Base-by-base conservation (phyloP, 2,888 invertebrate species). In the Brachyptera putata region DNA sequence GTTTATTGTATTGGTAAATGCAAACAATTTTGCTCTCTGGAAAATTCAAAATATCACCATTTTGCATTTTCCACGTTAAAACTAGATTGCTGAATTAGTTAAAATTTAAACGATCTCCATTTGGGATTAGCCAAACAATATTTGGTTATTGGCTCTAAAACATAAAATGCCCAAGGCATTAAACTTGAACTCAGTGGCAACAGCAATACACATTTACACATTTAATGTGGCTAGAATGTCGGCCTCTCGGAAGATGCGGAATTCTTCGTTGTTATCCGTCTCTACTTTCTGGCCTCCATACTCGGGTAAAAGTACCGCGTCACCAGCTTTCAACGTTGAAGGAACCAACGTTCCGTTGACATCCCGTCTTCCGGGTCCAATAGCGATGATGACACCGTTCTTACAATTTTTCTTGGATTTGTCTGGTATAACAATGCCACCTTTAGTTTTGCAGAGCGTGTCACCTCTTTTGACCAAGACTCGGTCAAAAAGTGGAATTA, bases 341-440 rank as follows among this genome's bases (percentile, higher is more conserved):
- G 30, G 7, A 30, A 5, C 7, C 5, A 30, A 30, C 30, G 11
- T 11, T 30, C 30, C 30, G 30, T 30, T 11, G 7, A 5, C 11
- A 30, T 30, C 30, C 7, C 91, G 84, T 22, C 84, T 76, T 65
- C 99, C 99, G 49, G 91, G 89, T 57, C 99, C 99, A 58, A 94
- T 89, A 34, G 99, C 97, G 7, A 99, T 82, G 1, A 99, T 95
- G 63, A 92, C 94, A 21, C 94, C 99, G 71, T 91, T 87, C 16
- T 95, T 80, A 34, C 96, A 86, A 79, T 98, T 99, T 53, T 86
- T 86, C 72, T 91, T 89, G 0, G 98, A 88, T 73, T 96, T 96
- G 74, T 99, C 99, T 2, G 99, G 99, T 67, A 99, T 85, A 68
- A 98, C 89, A 72, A 99, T 94, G 60, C 99, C 99, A 50, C 97